These are phyloP conservation scores for Boulengerochromis microlepis DNA, from an alignment of 2,113 vertebrate species.

Conservation along the genomic window DNA sequence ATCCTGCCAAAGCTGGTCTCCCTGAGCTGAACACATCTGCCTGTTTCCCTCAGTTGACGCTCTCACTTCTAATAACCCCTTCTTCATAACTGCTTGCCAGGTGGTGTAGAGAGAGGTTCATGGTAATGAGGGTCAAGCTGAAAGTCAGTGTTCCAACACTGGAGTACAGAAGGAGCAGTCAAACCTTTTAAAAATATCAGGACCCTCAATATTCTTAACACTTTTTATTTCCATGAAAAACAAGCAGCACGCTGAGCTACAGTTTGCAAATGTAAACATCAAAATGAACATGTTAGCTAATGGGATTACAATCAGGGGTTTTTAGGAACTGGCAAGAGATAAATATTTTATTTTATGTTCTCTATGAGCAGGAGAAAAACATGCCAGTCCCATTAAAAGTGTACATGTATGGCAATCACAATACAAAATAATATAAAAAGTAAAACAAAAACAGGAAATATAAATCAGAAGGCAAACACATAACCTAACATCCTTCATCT, in stretches of 20 bases:
- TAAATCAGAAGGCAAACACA: background rate
- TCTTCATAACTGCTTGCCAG: slow-evolving; percentile 43
- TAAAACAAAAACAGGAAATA: background rate
- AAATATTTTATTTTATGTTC: background rate
- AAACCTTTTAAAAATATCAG: background rate
- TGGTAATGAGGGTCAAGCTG: slow-evolving; percentile 63
- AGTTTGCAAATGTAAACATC: background rate
- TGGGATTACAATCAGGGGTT: background rate
- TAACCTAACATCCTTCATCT: slow-evolving; percentile 17
- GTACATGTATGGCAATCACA: background rate
- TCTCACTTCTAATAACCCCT: slow-evolving; percentile 2
- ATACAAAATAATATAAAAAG: background rate
- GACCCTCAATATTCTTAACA: background rate
- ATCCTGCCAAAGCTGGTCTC: slow-evolving; percentile 19
- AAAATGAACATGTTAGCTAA: background rate
- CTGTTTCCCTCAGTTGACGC: slow-evolving; percentile 12
- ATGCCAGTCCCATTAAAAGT: background rate
- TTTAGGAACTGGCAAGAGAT: background rate
- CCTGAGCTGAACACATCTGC: slow-evolving; percentile 56
- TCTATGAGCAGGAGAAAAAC: background rate
- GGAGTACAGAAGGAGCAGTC: slow-evolving; percentile 3
- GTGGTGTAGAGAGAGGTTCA: slow-evolving; percentile 51
- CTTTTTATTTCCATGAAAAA: background rate
- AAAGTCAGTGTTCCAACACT: slow-evolving; percentile 56
- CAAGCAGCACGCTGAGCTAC: background rate